Conservation (phyloP, 2,797 vertebrate species). For the Hapalemur alaotrensis region DNA sequence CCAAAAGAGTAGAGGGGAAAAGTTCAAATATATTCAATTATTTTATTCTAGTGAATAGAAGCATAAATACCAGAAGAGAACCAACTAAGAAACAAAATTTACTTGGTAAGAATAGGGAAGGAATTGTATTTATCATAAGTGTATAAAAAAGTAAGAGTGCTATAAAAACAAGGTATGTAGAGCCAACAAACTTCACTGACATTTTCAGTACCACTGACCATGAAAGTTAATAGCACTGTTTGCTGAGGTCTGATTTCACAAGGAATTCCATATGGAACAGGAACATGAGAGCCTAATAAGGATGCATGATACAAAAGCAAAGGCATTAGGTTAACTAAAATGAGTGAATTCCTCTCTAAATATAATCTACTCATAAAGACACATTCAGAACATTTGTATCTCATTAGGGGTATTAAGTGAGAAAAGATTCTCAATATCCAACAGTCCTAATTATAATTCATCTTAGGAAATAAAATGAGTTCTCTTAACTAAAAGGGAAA, state of each 20-base stretch:
- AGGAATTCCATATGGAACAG: constrained; percentile 49
- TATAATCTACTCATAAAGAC: constrained; percentile 56
- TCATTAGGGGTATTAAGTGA: constrained; percentile 65
- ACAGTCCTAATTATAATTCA: constrained; percentile 57
- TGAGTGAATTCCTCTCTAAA: constrained; percentile 68
- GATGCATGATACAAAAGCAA: constrained; percentile 50
- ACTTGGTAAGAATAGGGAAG: constrained; percentile 4
- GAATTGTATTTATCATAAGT: constrained; percentile 24
- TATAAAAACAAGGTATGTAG: constrained; percentile 31
- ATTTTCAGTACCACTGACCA: constrained; percentile 53
- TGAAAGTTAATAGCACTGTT: constrained; percentile 36
- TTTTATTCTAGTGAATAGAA: constrained; percentile 17
- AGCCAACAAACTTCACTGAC: constrained; percentile 37
- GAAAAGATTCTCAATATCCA: constrained; percentile 56
- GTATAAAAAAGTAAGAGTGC: constrained; percentile 3
- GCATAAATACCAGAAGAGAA: constrained; percentile 8
- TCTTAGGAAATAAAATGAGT: constrained; percentile 55
- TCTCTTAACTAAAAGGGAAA: constrained; percentile 55
- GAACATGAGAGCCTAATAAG: constrained; percentile 54
- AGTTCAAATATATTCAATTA: constrained; percentile 27
- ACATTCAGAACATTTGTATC: constrained; percentile 66
- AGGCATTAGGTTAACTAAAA: constrained; percentile 62
- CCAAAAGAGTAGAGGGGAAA: neutral
- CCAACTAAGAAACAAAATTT: constrained; percentile 24
- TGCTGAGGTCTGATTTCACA: constrained; percentile 41